phyloP scores from a whole-genome alignment of 1,140 invertebrate genomes.

The Eriosoma lanigerum region DNA sequence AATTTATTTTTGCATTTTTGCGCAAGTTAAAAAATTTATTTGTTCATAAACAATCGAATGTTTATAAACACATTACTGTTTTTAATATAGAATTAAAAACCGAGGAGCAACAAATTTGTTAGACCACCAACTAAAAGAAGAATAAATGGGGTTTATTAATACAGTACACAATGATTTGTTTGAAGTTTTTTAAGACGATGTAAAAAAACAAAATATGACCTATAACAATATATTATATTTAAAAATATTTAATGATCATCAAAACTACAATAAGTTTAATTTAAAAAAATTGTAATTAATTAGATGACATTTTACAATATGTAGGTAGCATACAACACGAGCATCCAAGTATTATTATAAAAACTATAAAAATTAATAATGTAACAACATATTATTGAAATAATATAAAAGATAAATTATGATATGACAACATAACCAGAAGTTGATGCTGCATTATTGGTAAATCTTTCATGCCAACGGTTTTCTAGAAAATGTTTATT shows the following conservation, averaged over 20 bases:
- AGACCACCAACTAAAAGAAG: background rate
- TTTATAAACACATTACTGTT: too few relatives aligned
- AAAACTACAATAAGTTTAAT: background rate
- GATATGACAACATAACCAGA: slow-evolving; percentile 26
- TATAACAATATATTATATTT: background rate
- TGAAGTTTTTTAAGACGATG: background rate
- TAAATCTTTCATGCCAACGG: slow-evolving; percentile 44
- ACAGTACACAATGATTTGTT: background rate
- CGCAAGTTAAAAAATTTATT: too few relatives aligned
- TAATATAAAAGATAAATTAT: background rate
- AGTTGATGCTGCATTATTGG: slow-evolving; percentile 10
- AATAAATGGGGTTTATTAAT: background rate
- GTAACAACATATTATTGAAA: background rate
- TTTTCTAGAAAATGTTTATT: background rate
- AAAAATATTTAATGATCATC: background rate
- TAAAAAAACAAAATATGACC: background rate
- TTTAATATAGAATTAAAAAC: background rate
- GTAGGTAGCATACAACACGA: background rate
- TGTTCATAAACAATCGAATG: too few relatives aligned
- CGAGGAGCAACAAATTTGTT: background rate
- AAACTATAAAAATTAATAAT: too few relatives aligned
- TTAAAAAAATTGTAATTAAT: background rate
- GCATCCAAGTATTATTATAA: too few relatives aligned
- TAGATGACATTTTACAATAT: background rate
- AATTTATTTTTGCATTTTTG: too few relatives aligned